Conservation (phyloP, 2,113 vertebrate species). For the Sorex fumeus region DNA sequence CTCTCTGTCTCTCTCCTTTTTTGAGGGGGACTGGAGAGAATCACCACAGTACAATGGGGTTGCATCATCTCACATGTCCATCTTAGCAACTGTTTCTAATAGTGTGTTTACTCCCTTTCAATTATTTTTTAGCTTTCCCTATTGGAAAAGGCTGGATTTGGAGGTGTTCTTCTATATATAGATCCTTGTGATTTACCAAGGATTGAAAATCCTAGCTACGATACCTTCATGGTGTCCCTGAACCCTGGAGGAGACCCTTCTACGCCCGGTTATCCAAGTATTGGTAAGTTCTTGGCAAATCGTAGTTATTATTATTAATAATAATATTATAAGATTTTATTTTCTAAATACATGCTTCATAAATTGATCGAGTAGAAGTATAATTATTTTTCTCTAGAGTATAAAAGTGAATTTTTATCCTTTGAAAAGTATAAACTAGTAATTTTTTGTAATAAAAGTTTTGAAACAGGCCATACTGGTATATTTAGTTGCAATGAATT, state of each 20-base stretch:
- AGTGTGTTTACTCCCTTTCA: not conserved
- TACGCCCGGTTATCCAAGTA: conserved; percentile 90
- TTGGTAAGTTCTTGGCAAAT: conserved; percentile 87
- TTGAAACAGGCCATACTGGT: not conserved
- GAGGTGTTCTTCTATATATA: conserved; percentile 93
- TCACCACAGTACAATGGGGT: not conserved
- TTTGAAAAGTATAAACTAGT: not conserved
- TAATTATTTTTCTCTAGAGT: not conserved
- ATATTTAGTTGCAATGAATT: conserved; percentile 1
- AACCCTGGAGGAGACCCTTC: conserved; percentile 94
- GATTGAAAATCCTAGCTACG: conserved; percentile 82
- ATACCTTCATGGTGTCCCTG: conserved; percentile 93
- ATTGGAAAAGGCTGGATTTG: conserved; percentile 93
- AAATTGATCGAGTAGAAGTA: not conserved
- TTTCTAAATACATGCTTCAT: not conserved
- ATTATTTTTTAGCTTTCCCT: conserved; percentile 91
- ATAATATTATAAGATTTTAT: not conserved
- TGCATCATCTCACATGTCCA: no score
- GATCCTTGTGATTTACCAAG: conserved; percentile 95
- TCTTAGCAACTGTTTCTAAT: no score
- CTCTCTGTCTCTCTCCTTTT: no score
- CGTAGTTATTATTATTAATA: not conserved
- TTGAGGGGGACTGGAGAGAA: no score
- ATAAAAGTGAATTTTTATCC: not conserved
- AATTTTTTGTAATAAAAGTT: not conserved